Conservation (phyloP, 2,888 invertebrate genomes). For the Drosophila borealis region DNA sequence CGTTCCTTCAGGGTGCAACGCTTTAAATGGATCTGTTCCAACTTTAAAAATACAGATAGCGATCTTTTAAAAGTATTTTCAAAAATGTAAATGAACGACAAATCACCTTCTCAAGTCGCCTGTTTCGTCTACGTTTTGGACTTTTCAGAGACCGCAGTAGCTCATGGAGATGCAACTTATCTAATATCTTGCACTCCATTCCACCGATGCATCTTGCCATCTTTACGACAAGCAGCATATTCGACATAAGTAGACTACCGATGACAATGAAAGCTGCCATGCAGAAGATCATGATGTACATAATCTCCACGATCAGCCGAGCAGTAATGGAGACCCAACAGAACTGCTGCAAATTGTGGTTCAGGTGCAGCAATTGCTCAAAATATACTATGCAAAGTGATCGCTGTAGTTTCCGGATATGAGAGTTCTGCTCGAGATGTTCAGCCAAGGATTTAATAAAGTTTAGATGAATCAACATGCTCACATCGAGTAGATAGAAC, state of each 20-base stretch:
- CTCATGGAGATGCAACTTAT: slow-evolving; percentile 10
- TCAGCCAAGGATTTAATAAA: not conserved
- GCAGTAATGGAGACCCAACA: not conserved
- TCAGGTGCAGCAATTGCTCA: not conserved
- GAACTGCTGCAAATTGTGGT: not conserved
- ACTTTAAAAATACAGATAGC: not conserved
- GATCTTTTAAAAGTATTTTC: not conserved
- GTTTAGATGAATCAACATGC: slow-evolving; percentile 3
- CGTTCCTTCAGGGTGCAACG: slow-evolving; percentile 1
- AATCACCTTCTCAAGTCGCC: slow-evolving; percentile 16
- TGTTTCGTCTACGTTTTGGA: rapidly evolving
- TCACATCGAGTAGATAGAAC: slow-evolving; percentile 1
- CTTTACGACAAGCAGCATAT: not conserved
- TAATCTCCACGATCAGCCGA: not conserved
- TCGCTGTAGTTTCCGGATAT: not conserved
- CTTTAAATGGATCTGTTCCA: not conserved
- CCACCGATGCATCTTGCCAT: slow-evolving; percentile 12
- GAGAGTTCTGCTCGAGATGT: not conserved
- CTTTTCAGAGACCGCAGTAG: not conserved
- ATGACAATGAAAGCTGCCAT: not conserved
- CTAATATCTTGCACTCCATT: slow-evolving; percentile 14
- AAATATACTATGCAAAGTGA: slow-evolving; percentile 13
- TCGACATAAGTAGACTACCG: not conserved
- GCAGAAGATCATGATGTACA: not conserved
- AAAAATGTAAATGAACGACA: not conserved